A percentile compares a stretch with the other conserved stretches of the same genome.
Conservation (phyloP, 1,140 invertebrate genomes). For the Tetramorium parvispinum region DNA sequence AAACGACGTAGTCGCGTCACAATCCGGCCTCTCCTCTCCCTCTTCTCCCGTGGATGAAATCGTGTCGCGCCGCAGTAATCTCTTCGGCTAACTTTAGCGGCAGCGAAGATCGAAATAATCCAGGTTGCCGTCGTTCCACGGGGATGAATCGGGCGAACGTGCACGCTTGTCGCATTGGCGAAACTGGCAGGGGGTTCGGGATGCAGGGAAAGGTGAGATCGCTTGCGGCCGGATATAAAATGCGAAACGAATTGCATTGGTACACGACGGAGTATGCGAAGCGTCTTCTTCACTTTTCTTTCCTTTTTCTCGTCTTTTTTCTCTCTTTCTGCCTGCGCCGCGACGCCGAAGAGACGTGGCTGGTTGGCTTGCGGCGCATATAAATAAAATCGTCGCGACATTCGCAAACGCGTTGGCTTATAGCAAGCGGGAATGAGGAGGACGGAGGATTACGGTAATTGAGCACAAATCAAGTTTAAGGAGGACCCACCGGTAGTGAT, state of each 20-base stretch:
- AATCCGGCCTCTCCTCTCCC: not conserved
- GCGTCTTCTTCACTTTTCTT: constrained; percentile 41
- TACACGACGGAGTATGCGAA: not conserved
- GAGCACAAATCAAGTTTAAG: constrained; percentile 85
- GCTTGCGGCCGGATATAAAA: constrained; percentile 80
- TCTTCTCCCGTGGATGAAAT: constrained; percentile 27
- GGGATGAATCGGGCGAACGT: constrained; percentile 67
- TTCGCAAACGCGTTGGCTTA: constrained; percentile 63
- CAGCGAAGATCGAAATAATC: constrained; percentile 82
- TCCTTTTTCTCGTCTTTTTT: constrained; percentile 22
- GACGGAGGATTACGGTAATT: constrained; percentile 80
- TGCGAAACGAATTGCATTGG: constrained; percentile 79
- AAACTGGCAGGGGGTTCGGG: not conserved
- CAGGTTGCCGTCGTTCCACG: constrained; percentile 60
- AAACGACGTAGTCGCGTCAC: constrained; percentile 69
- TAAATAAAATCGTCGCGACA: constrained; percentile 85
- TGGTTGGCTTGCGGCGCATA: constrained; percentile 78
- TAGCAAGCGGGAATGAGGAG: constrained; percentile 37
- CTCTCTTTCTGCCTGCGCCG: constrained; percentile 61
- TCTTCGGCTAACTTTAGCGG: constrained; percentile 78
- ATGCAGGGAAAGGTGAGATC: constrained; percentile 16
- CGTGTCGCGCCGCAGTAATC: constrained; percentile 68
- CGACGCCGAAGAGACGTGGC: constrained; percentile 76
- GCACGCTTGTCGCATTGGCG: not conserved
- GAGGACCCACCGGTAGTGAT: constrained; percentile 60